Evolutionary conservation across 2,888 invertebrate species (phyloP), one percentile per base, ranked within the genome.

Genomic region (Hemaris fuciformis): DNA sequence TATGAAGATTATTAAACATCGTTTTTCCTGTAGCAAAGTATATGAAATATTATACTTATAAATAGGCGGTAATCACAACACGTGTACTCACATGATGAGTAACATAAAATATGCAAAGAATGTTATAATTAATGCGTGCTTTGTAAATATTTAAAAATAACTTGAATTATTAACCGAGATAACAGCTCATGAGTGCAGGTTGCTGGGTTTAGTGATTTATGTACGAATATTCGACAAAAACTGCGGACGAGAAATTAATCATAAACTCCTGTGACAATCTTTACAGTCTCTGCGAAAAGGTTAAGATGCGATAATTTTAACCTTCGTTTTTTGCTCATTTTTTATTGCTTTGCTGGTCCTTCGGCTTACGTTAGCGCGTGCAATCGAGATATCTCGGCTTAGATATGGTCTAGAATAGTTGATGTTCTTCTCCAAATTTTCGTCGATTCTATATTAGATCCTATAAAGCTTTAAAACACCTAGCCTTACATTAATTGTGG

Each of bases 81-180:
- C n/a, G 10, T 20, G 48, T 53, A 45, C 10, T 20, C 45, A 13
- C 13, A n/a, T n/a, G 25, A 57, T 57, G 41, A 38, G 41, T 38
- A 23, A 57, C 10, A 13, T 31, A 38, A 57, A 23, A 38, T 34
- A 34, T 20, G 41, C 41, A 7, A 23, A 57, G 23, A 57, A 57
- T 57, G 22, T 41, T 13, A 38, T 22, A 57, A 57, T 23, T 41
- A 53, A 60, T 53, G 60, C 25, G 22, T 18, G 7, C 25, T 63
- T 61, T 61, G 57, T 58, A 38, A 38, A 62, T 65, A 62, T 63
- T 61, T 27, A 60, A 64, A 65, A 65, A 61, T 64, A 59, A 62
- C 38, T 61, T 63, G 8, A 58, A 64, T 59, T 43, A 61, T 46
- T 38, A 53, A 42, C 45, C 41, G 34, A 59, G 25, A 60, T 63